Evolutionary conservation across 2,797 vertebrate genomes (phyloP).

Genomic region (Orientallactaga sibirica): DNA sequence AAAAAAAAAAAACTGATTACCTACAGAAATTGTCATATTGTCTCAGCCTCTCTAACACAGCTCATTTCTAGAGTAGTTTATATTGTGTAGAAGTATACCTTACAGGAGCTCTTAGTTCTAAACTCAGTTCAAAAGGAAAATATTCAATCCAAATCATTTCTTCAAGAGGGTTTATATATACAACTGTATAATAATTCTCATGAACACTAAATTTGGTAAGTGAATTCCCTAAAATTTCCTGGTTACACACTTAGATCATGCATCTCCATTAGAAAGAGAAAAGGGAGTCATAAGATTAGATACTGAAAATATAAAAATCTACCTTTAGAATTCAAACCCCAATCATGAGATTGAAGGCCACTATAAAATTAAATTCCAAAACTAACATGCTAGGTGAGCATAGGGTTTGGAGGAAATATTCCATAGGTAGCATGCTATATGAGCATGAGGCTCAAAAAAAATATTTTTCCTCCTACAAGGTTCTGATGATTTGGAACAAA

Average conservation of each 20-base stretch:
- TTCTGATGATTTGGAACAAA: background rate
- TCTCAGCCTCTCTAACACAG: background rate
- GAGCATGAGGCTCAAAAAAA: background rate
- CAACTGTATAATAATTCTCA: background rate
- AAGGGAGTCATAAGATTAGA: background rate
- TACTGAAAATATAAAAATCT: background rate
- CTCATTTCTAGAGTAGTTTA: background rate
- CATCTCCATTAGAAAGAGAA: background rate
- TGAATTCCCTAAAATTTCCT: background rate
- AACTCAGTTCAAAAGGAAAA: background rate
- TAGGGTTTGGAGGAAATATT: no score
- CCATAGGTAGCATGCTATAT: no score
- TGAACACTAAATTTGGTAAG: background rate
- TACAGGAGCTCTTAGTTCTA: background rate
- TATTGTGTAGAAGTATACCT: background rate
- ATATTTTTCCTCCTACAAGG: background rate
- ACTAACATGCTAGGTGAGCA: no score
- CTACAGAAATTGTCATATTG: background rate
- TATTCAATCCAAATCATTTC: background rate
- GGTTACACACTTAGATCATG: background rate
- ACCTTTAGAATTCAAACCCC: constrained; percentile 8
- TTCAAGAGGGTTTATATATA: background rate
- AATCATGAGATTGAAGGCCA: background rate
- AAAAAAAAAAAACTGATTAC: no score
- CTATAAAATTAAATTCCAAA: background rate